Conservation (phyloP, 2,797 vertebrate species). For the Hybognathus amarus region DNA sequence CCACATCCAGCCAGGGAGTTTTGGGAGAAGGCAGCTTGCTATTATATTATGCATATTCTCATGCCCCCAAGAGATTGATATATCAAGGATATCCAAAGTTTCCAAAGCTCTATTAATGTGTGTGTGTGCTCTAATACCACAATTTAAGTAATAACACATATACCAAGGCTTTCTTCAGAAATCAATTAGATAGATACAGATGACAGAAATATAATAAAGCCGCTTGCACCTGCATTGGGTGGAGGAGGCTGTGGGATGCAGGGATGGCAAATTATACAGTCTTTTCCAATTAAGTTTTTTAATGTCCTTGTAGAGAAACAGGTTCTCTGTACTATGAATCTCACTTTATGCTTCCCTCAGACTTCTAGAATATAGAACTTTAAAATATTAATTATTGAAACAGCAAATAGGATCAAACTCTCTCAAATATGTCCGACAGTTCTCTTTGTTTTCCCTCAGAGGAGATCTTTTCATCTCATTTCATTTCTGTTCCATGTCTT, state of each 20-base stretch:
- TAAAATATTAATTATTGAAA: slow-evolving; percentile 22
- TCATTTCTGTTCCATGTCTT: slow-evolving; percentile 55
- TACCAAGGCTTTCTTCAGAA: slow-evolving; percentile 79
- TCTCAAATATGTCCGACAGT: not conserved
- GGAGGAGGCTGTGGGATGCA: slow-evolving; percentile 7
- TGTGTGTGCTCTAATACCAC: slow-evolving; percentile 75
- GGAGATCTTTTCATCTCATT: slow-evolving; percentile 67
- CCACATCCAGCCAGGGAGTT: slow-evolving; percentile 27
- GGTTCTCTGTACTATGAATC: not conserved
- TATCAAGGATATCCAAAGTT: slow-evolving; percentile 56
- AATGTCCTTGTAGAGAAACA: slow-evolving; percentile 1
- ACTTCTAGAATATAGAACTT: not conserved
- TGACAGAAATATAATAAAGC: not conserved
- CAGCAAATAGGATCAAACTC: slow-evolving; percentile 9
- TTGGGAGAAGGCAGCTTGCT: slow-evolving; percentile 43
- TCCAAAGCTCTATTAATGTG: slow-evolving; percentile 55
- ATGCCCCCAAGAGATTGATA: slow-evolving; percentile 42
- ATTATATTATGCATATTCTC: slow-evolving; percentile 56
- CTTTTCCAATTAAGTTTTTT: slow-evolving; percentile 5
- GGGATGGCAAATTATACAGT: not conserved
- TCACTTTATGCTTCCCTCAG: not conserved
- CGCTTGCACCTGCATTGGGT: not conserved
- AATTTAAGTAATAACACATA: slow-evolving; percentile 86
- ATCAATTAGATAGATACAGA: slow-evolving; percentile 68
- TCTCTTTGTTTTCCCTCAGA: slow-evolving; percentile 53